A percentile compares a stretch with the other conserved stretches of the same genome.
Evolutionary conservation across 2,888 invertebrate species (phyloP).

Genomic region (Leuctra nigra): DNA sequence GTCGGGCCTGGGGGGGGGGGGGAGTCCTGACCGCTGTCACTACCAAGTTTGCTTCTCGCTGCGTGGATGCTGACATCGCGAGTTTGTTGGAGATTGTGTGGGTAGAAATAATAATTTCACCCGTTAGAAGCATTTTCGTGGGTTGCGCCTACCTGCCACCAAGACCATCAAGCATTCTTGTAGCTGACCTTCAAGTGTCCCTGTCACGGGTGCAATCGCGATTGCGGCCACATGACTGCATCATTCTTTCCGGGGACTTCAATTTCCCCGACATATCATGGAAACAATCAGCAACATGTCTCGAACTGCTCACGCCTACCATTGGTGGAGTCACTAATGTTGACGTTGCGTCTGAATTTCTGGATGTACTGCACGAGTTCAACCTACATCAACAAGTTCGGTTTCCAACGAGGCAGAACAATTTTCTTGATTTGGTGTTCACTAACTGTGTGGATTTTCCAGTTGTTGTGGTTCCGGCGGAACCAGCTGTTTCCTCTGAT

Average conservation of each 20-base stretch:
- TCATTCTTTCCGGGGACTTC: neutral
- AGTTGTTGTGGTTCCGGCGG: neutral
- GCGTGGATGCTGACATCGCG: too few species aligned
- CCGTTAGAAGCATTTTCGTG: neutral
- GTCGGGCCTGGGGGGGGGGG: conserved; percentile 11
- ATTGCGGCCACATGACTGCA: neutral
- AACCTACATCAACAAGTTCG: conserved; percentile 1
- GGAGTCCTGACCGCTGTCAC: neutral
- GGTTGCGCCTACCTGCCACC: neutral
- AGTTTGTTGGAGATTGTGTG: conserved; percentile 4
- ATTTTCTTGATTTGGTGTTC: neutral
- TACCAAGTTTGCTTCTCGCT: neutral
- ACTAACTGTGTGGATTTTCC: neutral
- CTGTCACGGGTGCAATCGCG: neutral
- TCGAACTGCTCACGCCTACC: neutral
- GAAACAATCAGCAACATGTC: neutral
- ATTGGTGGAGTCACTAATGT: neutral
- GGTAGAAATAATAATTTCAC: neutral
- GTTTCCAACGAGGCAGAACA: neutral
- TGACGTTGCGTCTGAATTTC: neutral
- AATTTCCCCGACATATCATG: conserved; percentile 1
- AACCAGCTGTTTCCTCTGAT: neutral
- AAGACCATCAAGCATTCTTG: neutral
- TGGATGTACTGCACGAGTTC: neutral
- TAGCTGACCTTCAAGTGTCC: neutral